Percentiles rank a stretch among this genome's conserved stretches.
phyloP scores from a whole-genome alignment of 2,113 vertebrate genomes.

The Pardalotus punctatus region DNA sequence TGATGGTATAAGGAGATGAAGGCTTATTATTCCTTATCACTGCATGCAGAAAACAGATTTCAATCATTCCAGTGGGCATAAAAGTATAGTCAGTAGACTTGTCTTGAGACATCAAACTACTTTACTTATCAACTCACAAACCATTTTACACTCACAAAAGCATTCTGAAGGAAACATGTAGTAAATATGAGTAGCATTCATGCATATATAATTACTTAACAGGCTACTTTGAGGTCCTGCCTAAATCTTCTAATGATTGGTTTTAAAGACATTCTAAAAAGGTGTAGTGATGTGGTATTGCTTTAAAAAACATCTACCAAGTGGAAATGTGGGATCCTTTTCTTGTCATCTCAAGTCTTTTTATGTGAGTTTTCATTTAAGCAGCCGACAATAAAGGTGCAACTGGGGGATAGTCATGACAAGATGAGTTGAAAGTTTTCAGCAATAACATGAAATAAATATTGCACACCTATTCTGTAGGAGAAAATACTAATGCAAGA shows the following conservation, averaged over 20 bases:
- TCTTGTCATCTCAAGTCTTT: background rate
- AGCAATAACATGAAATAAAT: background rate
- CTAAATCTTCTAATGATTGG: background rate
- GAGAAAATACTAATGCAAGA: background rate
- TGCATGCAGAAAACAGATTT: slow-evolving; percentile 12
- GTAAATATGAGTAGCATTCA: background rate
- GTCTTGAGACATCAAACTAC: slow-evolving; percentile 12
- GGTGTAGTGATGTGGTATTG: background rate
- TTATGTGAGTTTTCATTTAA: background rate
- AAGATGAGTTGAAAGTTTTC: background rate
- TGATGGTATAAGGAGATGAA: slow-evolving; percentile 45
- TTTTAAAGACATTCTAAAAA: slow-evolving; percentile 1
- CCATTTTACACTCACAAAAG: background rate
- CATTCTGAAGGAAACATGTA: background rate
- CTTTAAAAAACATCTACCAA: background rate
- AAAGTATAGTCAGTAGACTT: background rate
- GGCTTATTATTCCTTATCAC: slow-evolving; percentile 43
- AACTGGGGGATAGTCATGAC: background rate
- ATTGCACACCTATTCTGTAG: background rate
- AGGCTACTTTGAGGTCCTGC: slow-evolving; percentile 16
- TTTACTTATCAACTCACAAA: slow-evolving; percentile 28
- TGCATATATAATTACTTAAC: background rate
- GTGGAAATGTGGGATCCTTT: background rate
- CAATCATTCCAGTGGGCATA: slow-evolving; percentile 1
- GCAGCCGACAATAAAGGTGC: background rate